phyloP scores from a whole-genome alignment of 2,888 invertebrate species.

The Tanypteryx hageni region DNA sequence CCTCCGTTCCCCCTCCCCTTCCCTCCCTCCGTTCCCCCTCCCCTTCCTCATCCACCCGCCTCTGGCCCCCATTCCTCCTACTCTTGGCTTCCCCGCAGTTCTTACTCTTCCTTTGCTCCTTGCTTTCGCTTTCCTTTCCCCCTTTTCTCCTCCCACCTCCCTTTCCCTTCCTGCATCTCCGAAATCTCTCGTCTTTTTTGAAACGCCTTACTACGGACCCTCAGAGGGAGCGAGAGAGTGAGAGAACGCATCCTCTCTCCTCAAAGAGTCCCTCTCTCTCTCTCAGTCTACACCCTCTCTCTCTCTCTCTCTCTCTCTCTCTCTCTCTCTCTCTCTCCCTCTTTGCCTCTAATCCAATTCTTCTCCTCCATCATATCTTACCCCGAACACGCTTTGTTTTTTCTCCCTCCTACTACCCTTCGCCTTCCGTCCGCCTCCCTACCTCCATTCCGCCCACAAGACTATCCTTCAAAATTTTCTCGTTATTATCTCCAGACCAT shows the following conservation, averaged over 20 bases:
- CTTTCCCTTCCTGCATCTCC: neutral
- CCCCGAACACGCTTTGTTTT: conserved; percentile 60
- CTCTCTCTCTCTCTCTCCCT: neutral
- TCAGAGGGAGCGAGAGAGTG: neutral
- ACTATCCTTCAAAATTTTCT: conserved; percentile 44
- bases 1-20: neutral
- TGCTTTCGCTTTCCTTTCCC: neutral
- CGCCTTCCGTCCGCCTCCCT: neutral
- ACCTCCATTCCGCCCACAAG: conserved; percentile 1
- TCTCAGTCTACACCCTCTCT: neutral
- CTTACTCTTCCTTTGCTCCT: neutral
- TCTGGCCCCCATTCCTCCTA: neutral
- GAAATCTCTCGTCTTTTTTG: neutral
- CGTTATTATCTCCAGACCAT: conserved; percentile 61
- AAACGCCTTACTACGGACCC: neutral
- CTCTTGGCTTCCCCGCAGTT: neutral
- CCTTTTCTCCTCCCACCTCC: neutral
- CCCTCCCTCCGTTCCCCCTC: neutral
- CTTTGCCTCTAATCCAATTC: conserved; percentile 58
- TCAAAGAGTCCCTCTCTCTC: neutral
- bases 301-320: neutral
- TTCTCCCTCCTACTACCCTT: neutral
- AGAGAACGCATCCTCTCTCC: conserved; percentile 20
- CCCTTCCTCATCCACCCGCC: neutral
- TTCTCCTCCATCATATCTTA: conserved; percentile 60